phyloP scores from a whole-genome alignment of 2,113 vertebrate species.

The Otus sunia region DNA sequence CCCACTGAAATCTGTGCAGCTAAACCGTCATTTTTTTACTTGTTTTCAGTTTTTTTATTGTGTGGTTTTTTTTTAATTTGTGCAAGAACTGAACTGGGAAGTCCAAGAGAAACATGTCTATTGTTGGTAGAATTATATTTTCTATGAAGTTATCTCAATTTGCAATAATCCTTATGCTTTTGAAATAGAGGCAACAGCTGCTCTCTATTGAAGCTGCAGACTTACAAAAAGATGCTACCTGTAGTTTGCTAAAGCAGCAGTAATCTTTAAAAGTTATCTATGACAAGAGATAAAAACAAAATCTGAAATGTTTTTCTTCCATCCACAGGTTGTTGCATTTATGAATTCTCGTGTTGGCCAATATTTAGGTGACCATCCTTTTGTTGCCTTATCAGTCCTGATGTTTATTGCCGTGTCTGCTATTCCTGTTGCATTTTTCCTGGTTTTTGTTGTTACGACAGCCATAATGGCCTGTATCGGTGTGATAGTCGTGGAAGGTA shows the following conservation, averaged over 20 bases:
- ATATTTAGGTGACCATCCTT: conserved; percentile 84
- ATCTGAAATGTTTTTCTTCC: background rate
- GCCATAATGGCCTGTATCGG: conserved; percentile 74
- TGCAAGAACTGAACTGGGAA: background rate
- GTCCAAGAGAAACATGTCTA: background rate
- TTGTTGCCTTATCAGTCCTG: conserved; percentile 77
- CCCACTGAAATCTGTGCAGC: background rate
- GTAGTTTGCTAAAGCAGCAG: background rate
- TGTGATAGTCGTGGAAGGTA: conserved; percentile 87
- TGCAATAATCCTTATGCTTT: background rate
- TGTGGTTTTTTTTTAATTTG: background rate
- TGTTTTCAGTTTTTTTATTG: background rate
- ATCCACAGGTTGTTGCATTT: conserved; percentile 78
- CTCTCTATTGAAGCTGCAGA: background rate
- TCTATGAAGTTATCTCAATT: background rate
- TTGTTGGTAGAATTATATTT: background rate
- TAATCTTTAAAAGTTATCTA: background rate
- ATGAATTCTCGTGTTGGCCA: conserved; percentile 79
- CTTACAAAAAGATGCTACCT: background rate
- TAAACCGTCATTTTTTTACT: background rate
- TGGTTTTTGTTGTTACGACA: conserved; percentile 79
- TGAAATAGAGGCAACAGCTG: background rate
- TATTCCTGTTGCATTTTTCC: conserved; percentile 83
- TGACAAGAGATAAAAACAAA: background rate
- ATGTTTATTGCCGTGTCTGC: conserved; percentile 78